A percentile compares a stretch with the other conserved stretches of the same genome.
phyloP scores from a whole-genome alignment of 2,888 invertebrate species.

The Nomada fucata region DNA sequence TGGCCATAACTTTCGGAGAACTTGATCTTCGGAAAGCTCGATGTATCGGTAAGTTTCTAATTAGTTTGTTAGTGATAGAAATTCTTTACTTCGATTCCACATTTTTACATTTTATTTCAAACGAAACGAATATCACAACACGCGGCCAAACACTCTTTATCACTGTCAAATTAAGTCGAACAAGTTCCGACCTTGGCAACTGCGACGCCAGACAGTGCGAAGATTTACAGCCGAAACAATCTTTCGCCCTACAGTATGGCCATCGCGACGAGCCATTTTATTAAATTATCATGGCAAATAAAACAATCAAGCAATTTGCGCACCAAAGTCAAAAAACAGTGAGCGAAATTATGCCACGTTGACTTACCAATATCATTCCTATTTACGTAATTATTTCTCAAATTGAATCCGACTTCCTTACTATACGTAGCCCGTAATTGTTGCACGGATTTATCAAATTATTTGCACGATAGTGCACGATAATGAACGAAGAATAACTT shows the following conservation, averaged over 20 bases:
- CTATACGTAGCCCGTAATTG: background rate
- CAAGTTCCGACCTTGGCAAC: background rate
- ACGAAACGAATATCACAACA: background rate
- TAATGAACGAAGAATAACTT: background rate
- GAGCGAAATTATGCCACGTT: background rate
- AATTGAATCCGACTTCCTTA: background rate
- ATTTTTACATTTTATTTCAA: background rate
- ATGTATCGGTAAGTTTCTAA: slow-evolving; percentile 88
- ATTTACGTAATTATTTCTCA: background rate
- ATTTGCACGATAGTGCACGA: too few relatives aligned
- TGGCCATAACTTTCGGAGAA: slow-evolving; percentile 85
- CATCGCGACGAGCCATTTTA: background rate
- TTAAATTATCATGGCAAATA: slow-evolving; percentile 8
- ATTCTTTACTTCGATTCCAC: background rate
- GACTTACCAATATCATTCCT: background rate
- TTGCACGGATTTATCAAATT: background rate
- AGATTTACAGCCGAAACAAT: slow-evolving; percentile 32
- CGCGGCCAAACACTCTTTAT: too few relatives aligned
- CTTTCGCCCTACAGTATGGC: background rate
- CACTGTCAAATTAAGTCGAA: background rate
- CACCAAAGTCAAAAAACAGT: background rate
- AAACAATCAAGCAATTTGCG: slow-evolving; percentile 8
- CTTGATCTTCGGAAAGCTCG: slow-evolving; percentile 93
- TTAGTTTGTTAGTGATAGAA: background rate
- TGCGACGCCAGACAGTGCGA: background rate